Conservation (phyloP, 1,140 invertebrate species). For the Drosophila azteca region DNA sequence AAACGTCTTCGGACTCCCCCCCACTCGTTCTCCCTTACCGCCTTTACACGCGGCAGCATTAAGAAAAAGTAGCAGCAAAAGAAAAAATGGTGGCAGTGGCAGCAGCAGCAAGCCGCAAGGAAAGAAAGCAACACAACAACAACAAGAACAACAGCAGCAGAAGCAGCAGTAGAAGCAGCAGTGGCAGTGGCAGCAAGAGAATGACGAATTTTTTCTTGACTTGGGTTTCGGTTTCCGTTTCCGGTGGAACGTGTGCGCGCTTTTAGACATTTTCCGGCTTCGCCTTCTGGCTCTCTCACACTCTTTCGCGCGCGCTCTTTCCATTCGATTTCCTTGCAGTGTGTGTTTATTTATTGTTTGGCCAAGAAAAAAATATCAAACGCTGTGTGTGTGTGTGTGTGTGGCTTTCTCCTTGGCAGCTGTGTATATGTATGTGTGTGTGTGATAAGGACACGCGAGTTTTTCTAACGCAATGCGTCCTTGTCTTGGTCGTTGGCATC, state of each 20-base stretch:
- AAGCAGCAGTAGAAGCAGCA: no score
- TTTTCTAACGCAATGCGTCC: conserved; percentile 30
- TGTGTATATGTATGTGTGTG: conserved; percentile 36
- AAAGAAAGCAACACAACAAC: conserved; percentile 25
- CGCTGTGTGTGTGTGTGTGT: conserved; percentile 14
- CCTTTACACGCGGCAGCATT: conserved; percentile 31
- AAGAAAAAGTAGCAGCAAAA: conserved; percentile 64
- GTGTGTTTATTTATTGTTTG: conserved; percentile 71
- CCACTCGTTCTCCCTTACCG: conserved; percentile 32
- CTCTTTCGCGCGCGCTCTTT: background rate
- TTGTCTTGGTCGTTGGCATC: conserved; percentile 24
- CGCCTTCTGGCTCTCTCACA: conserved; percentile 11
- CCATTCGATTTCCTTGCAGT: conserved; percentile 41
- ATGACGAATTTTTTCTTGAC: conserved; percentile 42
- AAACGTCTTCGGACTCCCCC: conserved; percentile 60
- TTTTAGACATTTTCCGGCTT: conserved; percentile 60
- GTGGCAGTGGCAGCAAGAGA: conserved; percentile 9
- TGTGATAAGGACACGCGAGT: conserved; percentile 67
- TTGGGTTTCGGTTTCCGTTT: conserved; percentile 68
- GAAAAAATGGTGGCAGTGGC: background rate
- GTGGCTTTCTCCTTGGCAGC: conserved; percentile 4
- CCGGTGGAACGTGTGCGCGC: conserved; percentile 69
- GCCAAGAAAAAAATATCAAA: conserved; percentile 49
- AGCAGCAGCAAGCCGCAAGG: conserved; percentile 25
- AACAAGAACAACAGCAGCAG: conserved; percentile 18